Conservation (phyloP, 1,140 invertebrate species). For the Thalassaphorura encarpata region DNA sequence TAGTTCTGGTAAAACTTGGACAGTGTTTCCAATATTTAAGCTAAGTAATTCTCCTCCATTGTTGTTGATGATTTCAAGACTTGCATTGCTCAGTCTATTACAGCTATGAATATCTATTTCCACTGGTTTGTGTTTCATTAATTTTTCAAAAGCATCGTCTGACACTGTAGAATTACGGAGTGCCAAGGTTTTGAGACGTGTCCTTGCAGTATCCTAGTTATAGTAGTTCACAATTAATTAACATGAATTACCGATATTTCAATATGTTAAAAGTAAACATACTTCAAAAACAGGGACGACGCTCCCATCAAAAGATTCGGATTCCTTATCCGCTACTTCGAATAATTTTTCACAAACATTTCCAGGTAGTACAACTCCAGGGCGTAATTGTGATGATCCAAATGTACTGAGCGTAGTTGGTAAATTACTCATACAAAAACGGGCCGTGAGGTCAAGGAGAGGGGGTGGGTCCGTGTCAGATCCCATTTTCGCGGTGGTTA, state of each 20-base stretch:
- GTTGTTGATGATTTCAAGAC: constrained; percentile 49
- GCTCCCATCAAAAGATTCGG: constrained; percentile 13
- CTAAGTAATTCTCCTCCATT: constrained; percentile 37
- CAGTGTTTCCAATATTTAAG: constrained; percentile 37
- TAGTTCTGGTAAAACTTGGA: constrained; percentile 30
- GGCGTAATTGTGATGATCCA: constrained; percentile 35
- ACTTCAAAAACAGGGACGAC: constrained; percentile 21
- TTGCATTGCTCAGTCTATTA: constrained; percentile 48
- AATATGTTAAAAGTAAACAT: not conserved
- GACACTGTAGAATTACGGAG: constrained; percentile 53
- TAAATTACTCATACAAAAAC: constrained; percentile 44
- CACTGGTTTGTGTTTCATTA: constrained; percentile 58
- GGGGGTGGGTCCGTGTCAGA: not conserved
- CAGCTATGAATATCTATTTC: constrained; percentile 65
- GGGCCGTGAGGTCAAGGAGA: constrained; percentile 33
- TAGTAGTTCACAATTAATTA: too few relatives aligned
- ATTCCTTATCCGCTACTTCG: constrained; percentile 40
- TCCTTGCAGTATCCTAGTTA: constrained; percentile 50
- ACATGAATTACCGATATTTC: not conserved
- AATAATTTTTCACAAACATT: constrained; percentile 62
- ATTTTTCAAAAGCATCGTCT: constrained; percentile 52
- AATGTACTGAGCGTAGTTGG: constrained; percentile 10
- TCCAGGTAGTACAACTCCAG: constrained; percentile 50
- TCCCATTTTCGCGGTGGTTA: not conserved
- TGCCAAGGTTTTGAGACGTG: constrained; percentile 57